Base-by-base conservation (phyloP, 2,888 invertebrate species). In the Gnatocerus cornutus region DNA sequence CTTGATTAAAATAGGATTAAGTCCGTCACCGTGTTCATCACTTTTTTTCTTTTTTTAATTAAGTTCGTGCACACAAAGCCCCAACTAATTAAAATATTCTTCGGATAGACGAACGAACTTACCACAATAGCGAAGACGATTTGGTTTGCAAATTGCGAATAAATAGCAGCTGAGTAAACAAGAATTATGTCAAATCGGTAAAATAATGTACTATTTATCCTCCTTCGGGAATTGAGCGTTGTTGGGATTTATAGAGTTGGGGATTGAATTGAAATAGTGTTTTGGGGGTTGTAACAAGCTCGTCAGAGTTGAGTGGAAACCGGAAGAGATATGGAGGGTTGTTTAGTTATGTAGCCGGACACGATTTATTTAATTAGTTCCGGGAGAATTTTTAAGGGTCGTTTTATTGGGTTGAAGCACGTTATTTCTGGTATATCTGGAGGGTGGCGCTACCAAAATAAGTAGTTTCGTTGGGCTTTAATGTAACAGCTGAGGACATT, bases 91-190 rank as follows among this genome's bases (percentile, higher is more conserved):
- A 37, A 37, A 37, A 37, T 37, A 37, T 37, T 37, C 37, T n/a
- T 37, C 37, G 37, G 4, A 21, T 21, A 21, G 21, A 21, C 21
- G 21, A 21, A 21, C 1, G 21, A 21, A 21, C 21, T 21, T 21
- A 21, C 21, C 21, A 21, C 21, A 16, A 27, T 21, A 21, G 13
- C 37, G 37, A 8, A 4, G 37, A 8, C 9, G 37, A 46, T 46
- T 16, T 46, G 46, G 46, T 16, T 46, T 46, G 46, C 46, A 46
- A 46, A 46, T 46, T 46, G 8, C 13, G 46, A 27, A 27, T 48
- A 48, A 48, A 48, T 27, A 48, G n/a, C 48, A 48, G 48, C 48
- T 48, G 48, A 27, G 48, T 27, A 48, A 48, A 48, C 48, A 8
- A 9, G 29, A n/a, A 37, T 5, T 37, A 1, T 5, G 2, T 37